phyloP scores from a whole-genome alignment of 2,888 invertebrate species.

The Bruchidius siliquastri region DNA sequence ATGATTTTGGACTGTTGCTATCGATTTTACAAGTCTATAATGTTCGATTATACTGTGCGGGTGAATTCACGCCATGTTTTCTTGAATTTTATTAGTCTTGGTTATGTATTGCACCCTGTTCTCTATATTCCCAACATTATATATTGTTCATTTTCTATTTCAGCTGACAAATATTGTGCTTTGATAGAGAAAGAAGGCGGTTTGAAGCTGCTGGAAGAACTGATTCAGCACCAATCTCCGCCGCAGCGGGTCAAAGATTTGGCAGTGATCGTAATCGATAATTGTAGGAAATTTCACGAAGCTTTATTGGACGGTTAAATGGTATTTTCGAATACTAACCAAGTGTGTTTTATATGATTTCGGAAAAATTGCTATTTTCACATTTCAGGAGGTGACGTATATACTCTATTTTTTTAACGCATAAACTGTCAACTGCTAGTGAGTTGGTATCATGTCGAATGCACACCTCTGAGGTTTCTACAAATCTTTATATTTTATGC shows the following conservation, averaged over 20 bases:
- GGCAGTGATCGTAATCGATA: conserved; percentile 62
- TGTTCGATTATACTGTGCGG: too few species aligned
- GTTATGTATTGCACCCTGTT: background rate
- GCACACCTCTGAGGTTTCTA: too few species aligned
- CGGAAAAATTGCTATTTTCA: background rate
- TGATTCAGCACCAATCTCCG: conserved; percentile 60
- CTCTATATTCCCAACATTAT: background rate
- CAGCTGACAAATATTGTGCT: conserved; percentile 89
- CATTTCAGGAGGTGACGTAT: background rate
- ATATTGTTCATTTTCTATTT: conserved; percentile 32
- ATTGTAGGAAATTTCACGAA: conserved; percentile 51
- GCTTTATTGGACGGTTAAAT: conserved; percentile 24
- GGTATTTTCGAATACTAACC: background rate
- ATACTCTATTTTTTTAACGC: background rate
- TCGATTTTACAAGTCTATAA: too few species aligned
- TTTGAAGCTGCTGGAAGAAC: conserved; percentile 62
- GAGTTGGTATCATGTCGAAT: background rate
- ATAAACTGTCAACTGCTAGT: background rate
- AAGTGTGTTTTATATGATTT: background rate
- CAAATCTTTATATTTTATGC: too few species aligned
- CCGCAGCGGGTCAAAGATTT: conserved; percentile 65
- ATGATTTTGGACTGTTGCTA: too few species aligned
- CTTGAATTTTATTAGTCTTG: too few species aligned
- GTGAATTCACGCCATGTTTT: too few species aligned
- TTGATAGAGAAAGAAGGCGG: conserved; percentile 86